Evolutionary conservation across 1,140 invertebrate species (phyloP).

Genomic region (Dendrolimus punctatus): DNA sequence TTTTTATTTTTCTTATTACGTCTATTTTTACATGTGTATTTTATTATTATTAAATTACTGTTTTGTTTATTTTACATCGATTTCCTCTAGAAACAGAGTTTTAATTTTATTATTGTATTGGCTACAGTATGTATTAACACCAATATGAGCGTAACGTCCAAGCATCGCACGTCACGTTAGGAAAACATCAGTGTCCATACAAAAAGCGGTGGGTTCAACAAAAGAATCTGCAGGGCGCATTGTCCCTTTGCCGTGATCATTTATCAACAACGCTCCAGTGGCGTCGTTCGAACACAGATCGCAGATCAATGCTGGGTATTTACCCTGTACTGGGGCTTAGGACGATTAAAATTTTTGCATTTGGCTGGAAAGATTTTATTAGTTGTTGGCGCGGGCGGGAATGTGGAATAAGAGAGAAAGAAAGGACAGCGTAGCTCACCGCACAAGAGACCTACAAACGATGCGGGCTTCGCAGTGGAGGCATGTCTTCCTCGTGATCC

Average conservation of each 20-base stretch:
- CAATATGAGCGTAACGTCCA: conserved; percentile 1
- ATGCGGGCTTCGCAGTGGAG: no score
- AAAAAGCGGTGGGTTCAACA: conserved; percentile 43
- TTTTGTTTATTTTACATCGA: no score
- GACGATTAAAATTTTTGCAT: conserved; percentile 51
- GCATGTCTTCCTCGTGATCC: no score
- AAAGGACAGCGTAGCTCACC: no score
- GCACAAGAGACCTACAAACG: no score
- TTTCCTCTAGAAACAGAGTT: no score
- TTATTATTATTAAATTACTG: no score
- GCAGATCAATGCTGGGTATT: conserved; percentile 40
- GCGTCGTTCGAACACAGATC: conserved; percentile 53
- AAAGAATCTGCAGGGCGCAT: conserved; percentile 58
- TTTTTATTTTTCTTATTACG: no score
- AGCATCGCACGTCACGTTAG: conserved; percentile 26
- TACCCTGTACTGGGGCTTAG: conserved; percentile 24
- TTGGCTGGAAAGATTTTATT: not conserved
- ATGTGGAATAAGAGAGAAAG: no score
- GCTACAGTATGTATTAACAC: conserved; percentile 2
- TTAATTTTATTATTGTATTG: not conserved
- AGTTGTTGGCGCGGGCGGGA: no score
- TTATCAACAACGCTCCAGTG: conserved; percentile 59
- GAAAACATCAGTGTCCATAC: conserved; percentile 47
- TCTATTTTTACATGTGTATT: no score
- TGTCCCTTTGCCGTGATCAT: conserved; percentile 44